Evolutionary conservation across 2,113 vertebrate species (phyloP).

Genomic region (Herpetotheres cachinnans): DNA sequence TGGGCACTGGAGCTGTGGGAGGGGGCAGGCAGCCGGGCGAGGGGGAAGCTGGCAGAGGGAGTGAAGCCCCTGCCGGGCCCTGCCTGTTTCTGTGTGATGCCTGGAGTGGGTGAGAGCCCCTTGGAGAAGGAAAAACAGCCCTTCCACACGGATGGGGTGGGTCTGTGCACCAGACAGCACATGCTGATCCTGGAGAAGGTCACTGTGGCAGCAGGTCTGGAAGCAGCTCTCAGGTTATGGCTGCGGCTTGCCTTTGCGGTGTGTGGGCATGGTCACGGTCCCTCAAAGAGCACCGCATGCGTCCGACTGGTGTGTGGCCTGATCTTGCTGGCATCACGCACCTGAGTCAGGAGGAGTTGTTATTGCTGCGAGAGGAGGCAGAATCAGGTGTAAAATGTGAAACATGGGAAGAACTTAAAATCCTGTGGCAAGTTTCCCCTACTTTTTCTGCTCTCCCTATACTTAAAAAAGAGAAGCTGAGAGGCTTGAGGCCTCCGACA

Average conservation of each 20-base stretch:
- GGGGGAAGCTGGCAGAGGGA: not conserved
- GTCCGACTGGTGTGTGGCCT: not conserved
- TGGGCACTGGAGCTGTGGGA: not conserved
- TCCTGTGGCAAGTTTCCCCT: not conserved
- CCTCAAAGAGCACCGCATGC: rapidly evolving
- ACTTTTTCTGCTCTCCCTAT: not conserved
- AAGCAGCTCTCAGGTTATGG: not conserved
- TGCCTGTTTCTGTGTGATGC: not conserved
- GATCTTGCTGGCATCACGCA: not conserved
- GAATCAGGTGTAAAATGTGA: not conserved
- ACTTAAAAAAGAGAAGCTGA: not conserved
- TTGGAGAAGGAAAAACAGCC: not conserved
- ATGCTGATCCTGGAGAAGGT: not conserved
- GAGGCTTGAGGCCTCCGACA: not conserved
- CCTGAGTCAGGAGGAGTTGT: not conserved
- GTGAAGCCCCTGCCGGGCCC: not conserved
- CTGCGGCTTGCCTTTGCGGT: not conserved
- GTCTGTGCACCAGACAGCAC: not conserved
- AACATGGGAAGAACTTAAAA: not conserved
- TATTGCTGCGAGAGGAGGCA: not conserved
- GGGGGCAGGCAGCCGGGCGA: not conserved
- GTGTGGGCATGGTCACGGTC: not conserved
- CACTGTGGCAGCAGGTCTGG: not conserved
- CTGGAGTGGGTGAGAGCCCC: not conserved
- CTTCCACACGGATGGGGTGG: not conserved